Evolutionary conservation across 2,888 invertebrate genomes (phyloP).

Genomic region (Leptinotarsa juncta): DNA sequence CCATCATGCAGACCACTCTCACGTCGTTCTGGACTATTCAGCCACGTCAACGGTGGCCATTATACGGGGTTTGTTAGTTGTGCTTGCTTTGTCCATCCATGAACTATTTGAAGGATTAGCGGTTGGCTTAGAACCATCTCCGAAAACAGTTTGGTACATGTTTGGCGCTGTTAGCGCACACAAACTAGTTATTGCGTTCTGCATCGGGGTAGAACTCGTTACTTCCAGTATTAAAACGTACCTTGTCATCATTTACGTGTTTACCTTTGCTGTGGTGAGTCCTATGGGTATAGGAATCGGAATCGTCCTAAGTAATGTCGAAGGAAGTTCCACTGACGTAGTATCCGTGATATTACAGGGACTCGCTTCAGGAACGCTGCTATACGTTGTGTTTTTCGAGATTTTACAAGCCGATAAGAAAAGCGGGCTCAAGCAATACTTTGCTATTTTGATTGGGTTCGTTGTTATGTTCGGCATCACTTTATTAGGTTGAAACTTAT

Average conservation of each 20-base stretch:
- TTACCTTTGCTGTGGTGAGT: conserved; percentile 83
- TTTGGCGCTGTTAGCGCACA: conserved; percentile 87
- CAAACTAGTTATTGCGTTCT: conserved; percentile 88
- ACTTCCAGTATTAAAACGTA: conserved; percentile 75
- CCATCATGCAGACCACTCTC: conserved; percentile 55
- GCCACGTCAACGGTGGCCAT: conserved; percentile 59
- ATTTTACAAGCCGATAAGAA: conserved; percentile 75
- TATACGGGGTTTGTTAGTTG: conserved; percentile 81
- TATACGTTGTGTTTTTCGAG: conserved; percentile 98
- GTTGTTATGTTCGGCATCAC: conserved; percentile 74
- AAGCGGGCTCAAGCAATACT: conserved; percentile 75
- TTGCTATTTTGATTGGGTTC: conserved; percentile 77
- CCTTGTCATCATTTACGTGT: conserved; percentile 75
- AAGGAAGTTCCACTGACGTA: conserved; percentile 71
- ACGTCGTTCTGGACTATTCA: conserved; percentile 48
- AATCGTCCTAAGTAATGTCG: conserved; percentile 73
- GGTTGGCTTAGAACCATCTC: conserved; percentile 79
- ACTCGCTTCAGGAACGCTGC: conserved; percentile 89
- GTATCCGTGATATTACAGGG: conserved; percentile 81
- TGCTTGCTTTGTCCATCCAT: conserved; percentile 86
- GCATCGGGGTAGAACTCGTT: conserved; percentile 86
- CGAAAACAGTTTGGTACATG: conserved; percentile 74
- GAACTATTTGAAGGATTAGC: conserved; percentile 89
- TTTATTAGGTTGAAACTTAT: conserved; percentile 18
- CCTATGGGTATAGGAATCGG: conserved; percentile 85